Conservation (phyloP, 2,113 vertebrate species). For the Naja naja region DNA sequence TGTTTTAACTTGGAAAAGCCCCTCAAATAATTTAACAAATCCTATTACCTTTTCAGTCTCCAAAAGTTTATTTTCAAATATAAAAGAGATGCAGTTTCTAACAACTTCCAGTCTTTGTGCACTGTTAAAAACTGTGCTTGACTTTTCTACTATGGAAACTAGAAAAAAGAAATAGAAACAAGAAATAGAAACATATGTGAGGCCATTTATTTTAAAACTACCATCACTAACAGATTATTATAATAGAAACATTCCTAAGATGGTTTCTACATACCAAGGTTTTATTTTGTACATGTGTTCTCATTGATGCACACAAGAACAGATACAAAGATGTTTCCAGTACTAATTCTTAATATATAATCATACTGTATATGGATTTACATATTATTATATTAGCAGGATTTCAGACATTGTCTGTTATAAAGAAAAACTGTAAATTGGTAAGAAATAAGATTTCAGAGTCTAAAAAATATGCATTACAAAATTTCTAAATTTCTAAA, state of each 20-base stretch:
- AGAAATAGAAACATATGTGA: constrained; percentile 53
- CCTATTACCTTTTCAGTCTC: constrained; percentile 95
- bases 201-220: constrained; percentile 33
- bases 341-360: not conserved
- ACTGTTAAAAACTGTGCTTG: constrained; percentile 90
- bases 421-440: not conserved
- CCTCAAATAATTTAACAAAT: constrained; percentile 31
- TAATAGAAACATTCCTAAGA: not conserved
- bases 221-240: constrained; percentile 23
- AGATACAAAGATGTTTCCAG: not conserved
- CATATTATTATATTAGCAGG: not conserved
- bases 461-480: not conserved
- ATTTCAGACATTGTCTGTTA: not conserved
- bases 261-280: not conserved
- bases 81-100: constrained; percentile 89
- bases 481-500: not conserved
- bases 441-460: not conserved
- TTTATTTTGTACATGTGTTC: constrained; percentile 21
- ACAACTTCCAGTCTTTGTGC: constrained; percentile 96
- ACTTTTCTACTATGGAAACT: constrained; percentile 92
- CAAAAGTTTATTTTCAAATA: constrained; percentile 96
- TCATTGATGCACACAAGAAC: not conserved
- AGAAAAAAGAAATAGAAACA: constrained; percentile 32
- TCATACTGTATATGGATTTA: not conserved
- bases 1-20: constrained; percentile 43